Evolutionary conservation across 2,113 vertebrate species (phyloP), one percentile per base, ranked within the genome.

Genomic region (Vidua chalybeata): DNA sequence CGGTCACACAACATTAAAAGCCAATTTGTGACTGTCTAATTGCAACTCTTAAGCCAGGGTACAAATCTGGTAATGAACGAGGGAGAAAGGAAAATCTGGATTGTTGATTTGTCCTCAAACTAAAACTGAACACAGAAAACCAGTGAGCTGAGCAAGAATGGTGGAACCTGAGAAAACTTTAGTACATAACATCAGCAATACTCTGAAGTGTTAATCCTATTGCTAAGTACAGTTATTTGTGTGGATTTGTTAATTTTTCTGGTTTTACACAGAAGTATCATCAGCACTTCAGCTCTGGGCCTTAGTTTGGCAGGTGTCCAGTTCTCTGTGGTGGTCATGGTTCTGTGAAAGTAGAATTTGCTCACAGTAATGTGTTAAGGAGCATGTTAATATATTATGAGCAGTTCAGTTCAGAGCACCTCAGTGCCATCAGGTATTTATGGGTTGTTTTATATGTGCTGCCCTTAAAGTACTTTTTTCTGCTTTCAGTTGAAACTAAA

Each of bases 1-100:
- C 9, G 72, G 61, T 28, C 51, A 46, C 23, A 23, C 0, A 0
- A 6, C 16, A 19, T 15, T 31, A 11, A 45, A 83, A 33, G 76
- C 11, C 24, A 48, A 3, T 85, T 75, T 48, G 16, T 9, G 4
- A 33, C 35, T 75, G 49, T 30, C 35, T 20, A 9, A 4, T 58
- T 83, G n/a, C 11, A 56, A 8, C 11, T 64, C 43, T 49, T 73
- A 64, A 86, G 12, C 24, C 14, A 41, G 20, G 37, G 24, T 80
- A 48, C n/a, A 52, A 14, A 39, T 27, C 7, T 24, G 45, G 43
- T 35, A 15, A 48, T 48, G 30, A 74, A 43, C 6, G 1, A n/a
- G 64, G 26, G 46, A 78, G 33, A 74, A 74, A 63, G n/a, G 6
- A 33, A 84, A 28, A 27, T 41, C 48, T 55, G 37, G 10, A 11